phyloP scores from a whole-genome alignment of 2,888 invertebrate species.

The Elaeidobius kamerunicus region DNA sequence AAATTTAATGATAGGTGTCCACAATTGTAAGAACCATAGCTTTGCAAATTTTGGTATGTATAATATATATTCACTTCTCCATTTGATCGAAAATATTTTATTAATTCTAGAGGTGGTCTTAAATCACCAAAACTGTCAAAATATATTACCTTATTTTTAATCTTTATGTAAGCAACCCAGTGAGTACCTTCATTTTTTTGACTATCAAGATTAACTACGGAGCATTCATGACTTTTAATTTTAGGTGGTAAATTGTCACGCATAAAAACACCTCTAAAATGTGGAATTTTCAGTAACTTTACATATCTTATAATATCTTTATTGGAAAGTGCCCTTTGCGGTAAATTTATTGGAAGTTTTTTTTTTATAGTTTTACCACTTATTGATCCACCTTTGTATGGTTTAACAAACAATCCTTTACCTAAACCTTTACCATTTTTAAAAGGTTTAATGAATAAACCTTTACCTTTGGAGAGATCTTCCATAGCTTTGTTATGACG shows the following conservation, averaged over 20 bases:
- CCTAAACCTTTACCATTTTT: neutral
- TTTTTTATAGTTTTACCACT: neutral
- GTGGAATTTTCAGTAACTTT: neutral
- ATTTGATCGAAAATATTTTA: neutral
- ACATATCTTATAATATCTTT: neutral
- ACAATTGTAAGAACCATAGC: neutral
- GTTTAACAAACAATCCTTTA: too few species aligned
- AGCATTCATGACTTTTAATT: neutral
- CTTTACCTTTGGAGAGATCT: slow-evolving; percentile 32
- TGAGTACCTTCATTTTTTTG: neutral
- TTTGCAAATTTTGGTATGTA: neutral
- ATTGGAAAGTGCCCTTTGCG: neutral
- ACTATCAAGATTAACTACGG: neutral
- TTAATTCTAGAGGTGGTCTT: neutral
- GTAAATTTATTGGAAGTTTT: slow-evolving; percentile 1
- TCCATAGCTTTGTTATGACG: slow-evolving; percentile 37
- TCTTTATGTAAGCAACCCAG: neutral
- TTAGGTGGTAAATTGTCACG: neutral
- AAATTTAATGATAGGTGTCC: neutral
- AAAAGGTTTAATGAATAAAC: neutral
- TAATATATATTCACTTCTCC: neutral
- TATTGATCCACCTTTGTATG: neutral
- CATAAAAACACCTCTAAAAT: slow-evolving; percentile 2
- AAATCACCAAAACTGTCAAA: slow-evolving; percentile 2
- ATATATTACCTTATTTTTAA: neutral